Conservation (phyloP, 2,888 invertebrate genomes). For the Dynastes hyllus region DNA sequence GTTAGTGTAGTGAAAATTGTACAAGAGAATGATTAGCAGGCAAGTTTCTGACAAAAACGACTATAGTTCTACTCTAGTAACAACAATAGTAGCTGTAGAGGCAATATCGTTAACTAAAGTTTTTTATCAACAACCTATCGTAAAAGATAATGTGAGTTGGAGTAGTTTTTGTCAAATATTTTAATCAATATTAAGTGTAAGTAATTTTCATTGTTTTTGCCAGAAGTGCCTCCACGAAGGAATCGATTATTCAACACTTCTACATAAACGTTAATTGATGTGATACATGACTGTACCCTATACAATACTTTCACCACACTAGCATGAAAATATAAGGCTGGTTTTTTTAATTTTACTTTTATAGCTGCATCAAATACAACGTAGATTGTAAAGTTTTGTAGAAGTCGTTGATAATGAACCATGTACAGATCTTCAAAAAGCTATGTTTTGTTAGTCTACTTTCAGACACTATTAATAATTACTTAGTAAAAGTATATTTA, state of each 20-base stretch:
- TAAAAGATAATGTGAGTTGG: neutral
- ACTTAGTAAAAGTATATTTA: slow-evolving; percentile 51
- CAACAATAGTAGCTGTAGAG: no score
- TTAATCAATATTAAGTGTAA: no score
- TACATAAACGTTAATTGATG: slow-evolving; percentile 48
- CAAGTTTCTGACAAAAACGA: slow-evolving; percentile 9
- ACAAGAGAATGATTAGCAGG: neutral
- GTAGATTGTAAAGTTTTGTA: slow-evolving; percentile 9
- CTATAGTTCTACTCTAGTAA: neutral
- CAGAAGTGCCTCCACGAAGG: slow-evolving; percentile 16
- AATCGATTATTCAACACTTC: slow-evolving; percentile 15
- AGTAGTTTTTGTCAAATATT: neutral
- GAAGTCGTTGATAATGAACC: neutral
- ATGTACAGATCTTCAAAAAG: slow-evolving; percentile 34
- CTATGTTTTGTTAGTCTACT: slow-evolving; percentile 26
- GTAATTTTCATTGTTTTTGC: neutral
- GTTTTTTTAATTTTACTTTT: slow-evolving; percentile 1
- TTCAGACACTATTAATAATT: slow-evolving; percentile 31
- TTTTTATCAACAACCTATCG: neutral
- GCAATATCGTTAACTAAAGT: neutral
- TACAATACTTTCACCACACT: neutral
- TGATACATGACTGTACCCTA: slow-evolving; percentile 6
- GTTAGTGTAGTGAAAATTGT: slow-evolving; percentile 13
- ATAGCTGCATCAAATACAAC: neutral
- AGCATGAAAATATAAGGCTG: neutral